Base-by-base conservation (phyloP, 1,140 invertebrate species). In the Drosophila sechellia region DNA sequence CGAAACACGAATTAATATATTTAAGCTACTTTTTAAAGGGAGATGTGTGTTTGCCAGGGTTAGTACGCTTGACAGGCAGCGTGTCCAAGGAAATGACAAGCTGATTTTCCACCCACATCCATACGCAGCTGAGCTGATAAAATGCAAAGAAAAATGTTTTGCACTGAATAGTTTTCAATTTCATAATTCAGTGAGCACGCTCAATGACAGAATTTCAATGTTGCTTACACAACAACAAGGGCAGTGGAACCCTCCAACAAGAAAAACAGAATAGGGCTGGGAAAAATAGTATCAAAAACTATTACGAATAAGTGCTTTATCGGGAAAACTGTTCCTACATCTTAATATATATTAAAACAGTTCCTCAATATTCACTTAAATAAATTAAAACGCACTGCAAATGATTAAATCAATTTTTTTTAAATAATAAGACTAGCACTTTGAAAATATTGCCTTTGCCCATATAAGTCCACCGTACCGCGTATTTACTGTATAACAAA, bases 131-230 rank as follows among this genome's bases (percentile, higher is more conserved):
- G 61, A 85, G 69, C 68, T 85, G 68, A 65, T 76, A 81, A 81
- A 85, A 85, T 86, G 61, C 77, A 66, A 85, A 81, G 72, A 80
- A 85, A 80, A 70, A 71, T 71, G 45, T 74, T 89, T 87, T 84
- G 71, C 79, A 74, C 73, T 84, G 77, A 89, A 90, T 84, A 91
- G 77, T 90, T 91, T 91, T 91, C 89, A 91, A 91, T 91, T 91
- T 91, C 89, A 91, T 90, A 91, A 89, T 89, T 91, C 84, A 90
- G 66, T 91, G 89, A 89, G 69, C 89, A 90, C 78, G 80, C 69
- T 81, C 76, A 87, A 83, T 83, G 87, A 87, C 87, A 86, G 86
- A 69, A 90, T 86, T 86, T 90, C 84, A 84, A 87, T 86, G 83
- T 86, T 79, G 76, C 79, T 76, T 76, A 75, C 74, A 66, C 76